Percentiles rank a stretch among this genome's conserved stretches.
phyloP scores from a whole-genome alignment of 2,113 vertebrate species.

The Malurus cyaneus region DNA sequence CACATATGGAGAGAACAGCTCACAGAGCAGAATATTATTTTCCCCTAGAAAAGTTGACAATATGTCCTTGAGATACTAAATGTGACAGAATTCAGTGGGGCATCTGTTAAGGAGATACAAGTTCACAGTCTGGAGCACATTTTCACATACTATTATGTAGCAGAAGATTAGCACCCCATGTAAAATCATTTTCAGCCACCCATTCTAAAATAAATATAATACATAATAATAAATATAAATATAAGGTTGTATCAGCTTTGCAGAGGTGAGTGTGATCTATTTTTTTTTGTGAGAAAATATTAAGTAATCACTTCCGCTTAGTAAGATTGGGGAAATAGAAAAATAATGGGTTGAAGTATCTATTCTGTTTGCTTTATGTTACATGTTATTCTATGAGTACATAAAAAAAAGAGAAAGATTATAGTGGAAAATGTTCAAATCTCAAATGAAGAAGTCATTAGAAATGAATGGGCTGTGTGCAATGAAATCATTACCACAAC shows the following conservation, averaged over 20 bases:
- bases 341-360: not conserved
- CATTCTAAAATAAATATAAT: not conserved
- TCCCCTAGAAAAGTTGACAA: not conserved
- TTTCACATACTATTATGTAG: not conserved
- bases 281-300: not conserved
- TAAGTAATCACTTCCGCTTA: not conserved
- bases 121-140: not conserved
- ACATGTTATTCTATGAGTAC: not conserved
- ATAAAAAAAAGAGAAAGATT: not conserved
- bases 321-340: not conserved
- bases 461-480: not conserved
- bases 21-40: not conserved
- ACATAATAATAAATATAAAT: too few relatives aligned
- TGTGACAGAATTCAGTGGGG: not conserved
- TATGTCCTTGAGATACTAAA: not conserved
- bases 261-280: not conserved
- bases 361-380: not conserved
- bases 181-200: not conserved
- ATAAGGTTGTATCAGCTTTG: not conserved
- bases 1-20: not conserved
- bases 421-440: not conserved
- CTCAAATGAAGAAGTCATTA: not conserved
- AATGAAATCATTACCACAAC: not conserved
- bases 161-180: not conserved
- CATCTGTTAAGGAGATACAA: not conserved